Conservation (phyloP, 2,113 vertebrate species). For the Neolamprologus brichardi region DNA sequence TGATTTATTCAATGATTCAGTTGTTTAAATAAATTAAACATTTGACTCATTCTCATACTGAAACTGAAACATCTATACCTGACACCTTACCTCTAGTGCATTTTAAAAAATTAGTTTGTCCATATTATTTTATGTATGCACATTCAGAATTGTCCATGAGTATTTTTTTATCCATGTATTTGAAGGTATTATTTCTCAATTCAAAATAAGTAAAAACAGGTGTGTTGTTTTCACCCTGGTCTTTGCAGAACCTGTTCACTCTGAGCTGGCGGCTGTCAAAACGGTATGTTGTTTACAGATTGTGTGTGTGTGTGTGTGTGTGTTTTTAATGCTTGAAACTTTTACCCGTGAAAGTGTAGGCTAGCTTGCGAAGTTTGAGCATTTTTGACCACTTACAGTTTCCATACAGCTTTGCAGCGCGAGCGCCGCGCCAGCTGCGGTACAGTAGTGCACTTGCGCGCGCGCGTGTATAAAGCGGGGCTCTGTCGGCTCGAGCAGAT, state of each 20-base stretch:
- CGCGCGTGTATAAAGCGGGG: background rate
- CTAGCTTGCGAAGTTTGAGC: background rate
- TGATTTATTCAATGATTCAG: background rate
- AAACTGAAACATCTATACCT: background rate
- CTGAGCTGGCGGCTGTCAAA: background rate
- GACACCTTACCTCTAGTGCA: background rate
- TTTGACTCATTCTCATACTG: background rate
- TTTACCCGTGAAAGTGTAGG: background rate
- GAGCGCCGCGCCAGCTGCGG: background rate
- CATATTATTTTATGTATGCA: background rate
- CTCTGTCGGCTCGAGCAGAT: background rate
- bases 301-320: background rate
- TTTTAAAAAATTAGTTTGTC: background rate
- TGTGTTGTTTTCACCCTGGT: background rate
- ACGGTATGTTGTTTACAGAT: background rate
- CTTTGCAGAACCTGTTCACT: rapidly evolving
- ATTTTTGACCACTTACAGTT: background rate
- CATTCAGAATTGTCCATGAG: too few relatives aligned
- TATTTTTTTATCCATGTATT: background rate
- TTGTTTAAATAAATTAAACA: background rate
- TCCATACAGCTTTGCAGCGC: background rate
- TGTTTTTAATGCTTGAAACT: background rate
- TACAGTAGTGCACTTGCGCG: background rate
- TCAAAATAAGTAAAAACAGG: background rate
- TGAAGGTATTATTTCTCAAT: background rate